Conservation (phyloP, 2,113 vertebrate genomes). For the Thamnophis sirtalis region DNA sequence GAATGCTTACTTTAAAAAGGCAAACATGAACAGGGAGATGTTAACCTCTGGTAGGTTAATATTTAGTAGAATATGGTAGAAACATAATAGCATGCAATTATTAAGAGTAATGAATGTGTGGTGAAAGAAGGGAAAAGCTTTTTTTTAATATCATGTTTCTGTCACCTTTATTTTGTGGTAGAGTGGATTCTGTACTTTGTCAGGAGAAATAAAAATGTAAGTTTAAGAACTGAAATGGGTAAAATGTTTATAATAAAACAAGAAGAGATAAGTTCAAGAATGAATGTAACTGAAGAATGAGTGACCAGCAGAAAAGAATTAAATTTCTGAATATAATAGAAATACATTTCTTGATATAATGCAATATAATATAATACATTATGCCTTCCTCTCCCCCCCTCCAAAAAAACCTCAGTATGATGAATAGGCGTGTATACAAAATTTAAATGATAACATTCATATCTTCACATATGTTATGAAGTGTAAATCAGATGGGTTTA, state of each 20-base stretch:
- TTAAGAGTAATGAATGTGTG: neutral
- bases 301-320: neutral
- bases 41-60: neutral
- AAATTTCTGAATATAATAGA: neutral
- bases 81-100: neutral
- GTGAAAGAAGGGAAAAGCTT: neutral
- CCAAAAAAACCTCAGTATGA: neutral
- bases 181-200: neutral
- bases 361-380: no score
- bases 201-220: neutral
- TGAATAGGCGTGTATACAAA: neutral
- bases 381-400: neutral
- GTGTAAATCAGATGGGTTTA: neutral
- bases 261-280: neutral
- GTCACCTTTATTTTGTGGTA: neutral
- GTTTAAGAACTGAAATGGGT: neutral
- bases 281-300: neutral
- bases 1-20: neutral
- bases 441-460: neutral
- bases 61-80: neutral
- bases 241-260: neutral
- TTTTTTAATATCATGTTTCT: neutral
- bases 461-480: neutral
- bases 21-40: neutral
- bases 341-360: no score